Evolutionary conservation across 2,113 vertebrate genomes (phyloP), one percentile per base, ranked within the genome.

Genomic region (Cryptomyrus ogoouensis): DNA sequence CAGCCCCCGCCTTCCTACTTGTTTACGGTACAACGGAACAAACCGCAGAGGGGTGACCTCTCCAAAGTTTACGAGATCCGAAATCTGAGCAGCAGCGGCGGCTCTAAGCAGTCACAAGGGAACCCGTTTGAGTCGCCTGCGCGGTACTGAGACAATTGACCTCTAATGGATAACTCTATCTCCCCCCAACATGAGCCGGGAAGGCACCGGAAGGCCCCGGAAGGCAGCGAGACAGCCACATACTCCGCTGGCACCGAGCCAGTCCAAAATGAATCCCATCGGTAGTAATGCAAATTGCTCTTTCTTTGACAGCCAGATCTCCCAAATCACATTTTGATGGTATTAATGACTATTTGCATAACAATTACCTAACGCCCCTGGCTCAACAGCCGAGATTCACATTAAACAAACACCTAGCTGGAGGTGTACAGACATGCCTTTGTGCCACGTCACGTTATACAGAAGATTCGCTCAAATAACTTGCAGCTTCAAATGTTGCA

Each of bases 1-100:
- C 92, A 90, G 89, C 49, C 77, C 94, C 94, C 94, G 94, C 94
- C 95, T 96, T 96, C 94, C 92, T 93, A 92, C 94, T 95, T 96
- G 95, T 96, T 96, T 95, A 96, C 93, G 92, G 93, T 94, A 90
- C 90, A 88, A 70, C 88, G 92, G 93, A 94, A 94, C 94, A 95
- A 92, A 93, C 88, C 70, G 93, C 91, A 77, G 85, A 91, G 91
- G 93, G 93, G 93, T 95, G 95, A 96, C 95, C 95, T 96, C 95
- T 95, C 92, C 91, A 92, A 95, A 95, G 94, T 96, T 95, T 96
- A 95, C 94, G 90, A 91, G 53, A 56, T 21, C 53, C 90, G 93
- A 90, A 92, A 90, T 92, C 90, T 90, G 92, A 93, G 86, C 0
- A 94, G 94, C 93, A 95, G 92, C 87, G 89, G 91, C 92, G 91